Evolutionary conservation across 2,888 invertebrate genomes (phyloP).

Genomic region (Drosophila yooni): DNA sequence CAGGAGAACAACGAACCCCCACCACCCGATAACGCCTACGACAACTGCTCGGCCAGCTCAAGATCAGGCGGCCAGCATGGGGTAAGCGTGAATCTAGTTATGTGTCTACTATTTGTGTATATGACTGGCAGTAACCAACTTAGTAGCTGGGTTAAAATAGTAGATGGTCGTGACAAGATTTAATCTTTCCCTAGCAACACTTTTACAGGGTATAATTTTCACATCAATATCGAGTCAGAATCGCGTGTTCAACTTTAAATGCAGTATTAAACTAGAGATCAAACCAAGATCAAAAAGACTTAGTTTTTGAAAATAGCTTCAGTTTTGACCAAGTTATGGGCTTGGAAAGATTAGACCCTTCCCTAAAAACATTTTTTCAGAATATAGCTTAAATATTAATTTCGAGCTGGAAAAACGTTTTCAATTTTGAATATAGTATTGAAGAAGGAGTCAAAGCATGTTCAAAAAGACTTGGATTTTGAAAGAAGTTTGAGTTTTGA

Average conservation of each 20-base stretch:
- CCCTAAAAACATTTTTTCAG: background rate
- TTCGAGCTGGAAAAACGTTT: background rate
- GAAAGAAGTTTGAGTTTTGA: no score
- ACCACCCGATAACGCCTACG: conserved; percentile 56
- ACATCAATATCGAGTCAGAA: background rate
- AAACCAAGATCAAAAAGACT: no score
- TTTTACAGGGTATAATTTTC: background rate
- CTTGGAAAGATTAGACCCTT: background rate
- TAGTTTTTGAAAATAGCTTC: background rate
- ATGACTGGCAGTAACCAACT: background rate
- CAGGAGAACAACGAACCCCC: conserved; percentile 76
- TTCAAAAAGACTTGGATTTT: no score
- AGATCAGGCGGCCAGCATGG: conserved; percentile 52
- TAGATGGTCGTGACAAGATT: background rate
- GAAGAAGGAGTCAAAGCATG: background rate
- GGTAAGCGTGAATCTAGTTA: conserved; percentile 44
- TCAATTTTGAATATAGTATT: no score
- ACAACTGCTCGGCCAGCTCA: conserved; percentile 44
- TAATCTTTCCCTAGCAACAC: background rate
- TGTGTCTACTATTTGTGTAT: background rate
- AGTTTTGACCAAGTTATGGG: background rate
- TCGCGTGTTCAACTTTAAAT: background rate
- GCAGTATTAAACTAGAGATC: no score
- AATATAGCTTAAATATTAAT: background rate
- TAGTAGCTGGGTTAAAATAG: background rate